Evolutionary conservation across 1,140 invertebrate genomes (phyloP), one percentile per base, ranked within the genome.

Genomic region (Brachionus angularis): DNA sequence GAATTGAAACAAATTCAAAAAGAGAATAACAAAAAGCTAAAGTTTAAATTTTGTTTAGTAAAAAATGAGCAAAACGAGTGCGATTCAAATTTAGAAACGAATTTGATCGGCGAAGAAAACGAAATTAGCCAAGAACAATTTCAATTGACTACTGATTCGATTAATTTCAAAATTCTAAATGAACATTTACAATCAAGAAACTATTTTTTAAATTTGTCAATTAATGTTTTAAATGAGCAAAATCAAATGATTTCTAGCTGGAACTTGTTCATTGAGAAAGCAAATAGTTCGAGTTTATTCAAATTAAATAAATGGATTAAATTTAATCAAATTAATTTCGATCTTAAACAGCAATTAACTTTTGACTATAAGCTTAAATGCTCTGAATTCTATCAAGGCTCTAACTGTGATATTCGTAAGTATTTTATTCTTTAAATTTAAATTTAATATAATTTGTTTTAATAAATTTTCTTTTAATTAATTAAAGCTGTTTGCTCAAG

Each of bases 91-190:
- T 47, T 67, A 16, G 27, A 27, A 12, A 67, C 62, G 8, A 39
- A 67, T 5, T 14, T 31, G 12, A 18, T 67, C 0, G 62, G 62
- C 10, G 42, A 46, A n/a, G n/a, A n/a, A 10, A 25, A 47, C n/a
- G 42, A 21, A 21, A 67, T 67, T 12, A 67, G 18, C 42, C 29
- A 50, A 46, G 27, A 67, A n/a, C 62, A 67, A 67, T 67, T 67
- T 25, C n/a, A 29, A 67, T 42, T 34, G 25, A 67, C 62, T 10
- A 67, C 62, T 10, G 27, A 67, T 33, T 67, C 36, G 18, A 18
- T 67, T 21, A 50, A 31, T 16, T 67, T 67, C 16, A 67, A 34
- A 31, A 46, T 67, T 25, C 27, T 31, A 5, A 47, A 67, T 23
- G 18, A 1, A 12, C 62, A 67, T 34, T 25, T 58, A 14, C 10